Evolutionary conservation across 2,113 vertebrate genomes (phyloP).

Genomic region (Tachysurus vachellii): DNA sequence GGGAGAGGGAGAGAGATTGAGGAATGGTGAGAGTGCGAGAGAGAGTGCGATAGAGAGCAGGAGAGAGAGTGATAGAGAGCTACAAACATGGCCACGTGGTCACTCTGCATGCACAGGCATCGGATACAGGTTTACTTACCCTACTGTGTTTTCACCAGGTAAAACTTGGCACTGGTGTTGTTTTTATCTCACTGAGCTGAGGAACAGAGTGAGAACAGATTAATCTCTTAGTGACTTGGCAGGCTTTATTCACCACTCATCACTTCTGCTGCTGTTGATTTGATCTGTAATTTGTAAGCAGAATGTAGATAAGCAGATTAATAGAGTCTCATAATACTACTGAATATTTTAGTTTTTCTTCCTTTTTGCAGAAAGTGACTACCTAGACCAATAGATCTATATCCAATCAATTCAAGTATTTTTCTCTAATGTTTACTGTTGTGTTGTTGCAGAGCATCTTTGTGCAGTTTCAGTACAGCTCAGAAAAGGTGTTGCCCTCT

Average conservation of each 20-base stretch:
- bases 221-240: conserved; percentile 22
- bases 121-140: conserved; percentile 6
- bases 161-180: conserved; percentile 18
- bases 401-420: neutral
- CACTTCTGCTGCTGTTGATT: neutral
- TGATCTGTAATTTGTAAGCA: neutral
- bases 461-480: conserved; percentile 88
- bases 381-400: neutral
- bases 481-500: conserved; percentile 86
- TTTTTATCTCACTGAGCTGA: conserved; percentile 23
- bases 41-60: neutral
- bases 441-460: conserved; percentile 78
- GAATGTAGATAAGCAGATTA: neutral
- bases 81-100: neutral
- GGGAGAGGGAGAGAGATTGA: neutral
- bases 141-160: conserved; percentile 21
- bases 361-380: no score
- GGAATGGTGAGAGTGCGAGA: no score
- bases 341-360: neutral
- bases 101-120: conserved; percentile 12
- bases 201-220: conserved; percentile 21
- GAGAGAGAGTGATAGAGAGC: neutral
- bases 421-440: neutral
- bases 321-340: neutral
- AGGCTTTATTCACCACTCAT: neutral